Evolutionary conservation across 2,113 vertebrate genomes (phyloP).

Genomic region (Paratilapia polleni): DNA sequence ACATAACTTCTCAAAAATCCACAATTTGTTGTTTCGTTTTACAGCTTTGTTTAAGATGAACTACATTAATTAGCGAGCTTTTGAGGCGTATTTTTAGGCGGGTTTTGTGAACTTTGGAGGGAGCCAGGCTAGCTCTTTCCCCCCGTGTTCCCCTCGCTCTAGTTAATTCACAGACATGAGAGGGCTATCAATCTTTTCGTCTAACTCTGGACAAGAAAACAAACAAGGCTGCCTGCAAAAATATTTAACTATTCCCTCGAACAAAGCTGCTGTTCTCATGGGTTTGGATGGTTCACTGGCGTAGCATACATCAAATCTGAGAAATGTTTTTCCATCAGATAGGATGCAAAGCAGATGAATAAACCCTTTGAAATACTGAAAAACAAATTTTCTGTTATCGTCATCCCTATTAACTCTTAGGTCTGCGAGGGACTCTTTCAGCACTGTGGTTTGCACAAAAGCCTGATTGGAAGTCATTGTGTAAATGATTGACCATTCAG

Average conservation of each 20-base stretch:
- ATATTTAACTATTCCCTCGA: constrained; percentile 5
- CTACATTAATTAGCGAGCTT: background rate
- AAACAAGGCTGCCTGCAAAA: background rate
- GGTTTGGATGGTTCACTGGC: background rate
- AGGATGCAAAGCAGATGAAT: background rate
- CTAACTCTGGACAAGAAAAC: background rate
- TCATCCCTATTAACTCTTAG: background rate
- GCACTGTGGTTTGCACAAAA: constrained; percentile 2
- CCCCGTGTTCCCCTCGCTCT: background rate
- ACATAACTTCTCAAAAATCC: background rate
- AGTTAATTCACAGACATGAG: constrained; percentile 2
- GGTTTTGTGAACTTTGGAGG: background rate
- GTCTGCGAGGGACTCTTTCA: background rate
- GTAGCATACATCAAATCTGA: background rate
- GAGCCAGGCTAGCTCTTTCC: background rate
- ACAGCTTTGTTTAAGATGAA: background rate
- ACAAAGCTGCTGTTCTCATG: background rate
- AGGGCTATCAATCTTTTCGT: background rate
- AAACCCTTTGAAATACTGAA: background rate
- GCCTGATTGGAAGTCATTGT: constrained; percentile 26
- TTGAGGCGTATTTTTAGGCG: background rate
- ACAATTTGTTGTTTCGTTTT: background rate
- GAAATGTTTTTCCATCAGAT: background rate
- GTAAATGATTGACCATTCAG: constrained; percentile 35
- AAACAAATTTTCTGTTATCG: background rate